These are phyloP conservation scores for Tetramorium simillimum DNA, from an alignment of 1,140 invertebrate genomes.

Conservation along the genomic window DNA sequence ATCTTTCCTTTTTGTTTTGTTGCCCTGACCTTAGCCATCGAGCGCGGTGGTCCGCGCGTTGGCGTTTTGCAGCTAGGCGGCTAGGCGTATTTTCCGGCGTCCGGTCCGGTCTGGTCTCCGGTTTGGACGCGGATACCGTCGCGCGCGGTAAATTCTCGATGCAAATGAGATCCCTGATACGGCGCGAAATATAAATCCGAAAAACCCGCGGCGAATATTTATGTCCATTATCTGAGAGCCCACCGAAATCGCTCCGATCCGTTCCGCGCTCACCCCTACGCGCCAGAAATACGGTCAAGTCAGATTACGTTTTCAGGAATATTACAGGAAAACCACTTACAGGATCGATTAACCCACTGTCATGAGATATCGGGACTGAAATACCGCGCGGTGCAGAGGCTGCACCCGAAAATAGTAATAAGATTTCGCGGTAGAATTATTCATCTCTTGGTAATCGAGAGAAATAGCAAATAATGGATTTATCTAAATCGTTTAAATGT, in stretches of 20 bases:
- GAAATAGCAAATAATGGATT: background rate
- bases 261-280: background rate
- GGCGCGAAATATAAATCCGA: constrained; percentile 84
- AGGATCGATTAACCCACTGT: constrained; percentile 58
- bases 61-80: background rate
- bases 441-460: constrained; percentile 13
- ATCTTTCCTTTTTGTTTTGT: constrained; percentile 59
- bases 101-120: background rate
- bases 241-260: constrained; percentile 56
- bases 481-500: constrained; percentile 13
- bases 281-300: constrained; percentile 60
- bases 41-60: background rate
- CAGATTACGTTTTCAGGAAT: constrained; percentile 58
- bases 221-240: constrained; percentile 82
- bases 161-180: constrained; percentile 84
- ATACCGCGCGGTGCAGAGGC: constrained; percentile 25
- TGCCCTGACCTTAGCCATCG: constrained; percentile 43
- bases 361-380: constrained; percentile 53
- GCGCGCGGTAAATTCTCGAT: constrained; percentile 81
- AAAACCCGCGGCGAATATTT: constrained; percentile 82
- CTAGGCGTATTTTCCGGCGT: constrained; percentile 3
- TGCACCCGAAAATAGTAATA: constrained; percentile 37
- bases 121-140: constrained; percentile 61
- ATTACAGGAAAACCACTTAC: constrained; percentile 61
- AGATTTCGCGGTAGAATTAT: constrained; percentile 27